Percentiles rank a stretch among this genome's conserved stretches.
Evolutionary conservation across 92 coral and sea anemone species (phyloP).

Genomic region (Desmophyllum pertusum): DNA sequence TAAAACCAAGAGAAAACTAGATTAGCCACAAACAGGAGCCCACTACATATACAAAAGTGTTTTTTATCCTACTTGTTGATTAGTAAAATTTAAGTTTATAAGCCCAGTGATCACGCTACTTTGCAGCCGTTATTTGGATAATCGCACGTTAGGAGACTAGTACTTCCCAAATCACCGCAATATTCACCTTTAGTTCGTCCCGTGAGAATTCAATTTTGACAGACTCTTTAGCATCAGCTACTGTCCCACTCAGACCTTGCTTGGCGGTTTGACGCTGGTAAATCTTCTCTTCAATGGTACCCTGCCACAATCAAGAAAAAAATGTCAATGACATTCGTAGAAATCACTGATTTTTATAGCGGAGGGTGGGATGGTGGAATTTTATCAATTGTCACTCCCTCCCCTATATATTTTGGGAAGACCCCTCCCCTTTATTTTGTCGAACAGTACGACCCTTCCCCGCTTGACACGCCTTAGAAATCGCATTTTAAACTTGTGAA

Average conservation of each 20-base stretch:
- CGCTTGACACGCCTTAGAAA: neutral
- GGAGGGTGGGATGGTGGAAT: too few species aligned
- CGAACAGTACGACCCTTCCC: too few species aligned
- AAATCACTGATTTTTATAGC: too few species aligned
- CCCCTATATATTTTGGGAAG: too few species aligned
- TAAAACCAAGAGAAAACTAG: too few species aligned
- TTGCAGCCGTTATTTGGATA: too few species aligned
- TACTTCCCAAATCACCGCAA: neutral
- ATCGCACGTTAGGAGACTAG: neutral
- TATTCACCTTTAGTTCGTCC: slow-evolving; percentile 81
- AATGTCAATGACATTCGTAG: too few species aligned
- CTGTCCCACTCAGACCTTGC: slow-evolving; percentile 96
- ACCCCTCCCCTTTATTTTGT: neutral
- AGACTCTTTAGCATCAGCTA: slow-evolving; percentile 83
- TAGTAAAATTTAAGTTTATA: too few species aligned
- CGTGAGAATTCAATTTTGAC: slow-evolving; percentile 84
- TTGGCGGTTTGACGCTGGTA: slow-evolving; percentile 96
- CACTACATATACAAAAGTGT: too few species aligned
- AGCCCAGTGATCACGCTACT: too few species aligned
- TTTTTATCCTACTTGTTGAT: neutral
- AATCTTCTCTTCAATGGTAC: slow-evolving; percentile 97
- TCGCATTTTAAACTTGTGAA: too few species aligned
- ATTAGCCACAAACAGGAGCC: neutral
- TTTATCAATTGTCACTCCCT: too few species aligned
- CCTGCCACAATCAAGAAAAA: slow-evolving; percentile 48